Percentiles rank a stretch among this genome's conserved stretches.
phyloP scores from a whole-genome alignment of 1,140 invertebrate genomes.

The Riptortus pedestris region DNA sequence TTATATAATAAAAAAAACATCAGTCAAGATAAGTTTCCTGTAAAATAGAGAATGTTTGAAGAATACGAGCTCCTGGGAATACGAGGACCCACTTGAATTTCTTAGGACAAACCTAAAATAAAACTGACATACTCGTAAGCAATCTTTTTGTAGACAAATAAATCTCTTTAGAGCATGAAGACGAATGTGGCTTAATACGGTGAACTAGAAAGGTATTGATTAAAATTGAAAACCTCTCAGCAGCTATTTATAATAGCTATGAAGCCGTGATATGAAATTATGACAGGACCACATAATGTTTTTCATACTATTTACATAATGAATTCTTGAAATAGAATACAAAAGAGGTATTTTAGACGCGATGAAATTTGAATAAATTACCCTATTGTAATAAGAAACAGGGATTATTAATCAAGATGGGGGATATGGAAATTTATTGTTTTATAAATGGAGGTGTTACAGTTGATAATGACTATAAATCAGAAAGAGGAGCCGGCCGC shows the following conservation, averaged over 20 bases:
- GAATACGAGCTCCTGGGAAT: no score
- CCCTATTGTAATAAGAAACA: neutral
- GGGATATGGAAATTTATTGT: conserved; percentile 7
- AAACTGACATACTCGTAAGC: no score
- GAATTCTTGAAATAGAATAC: conserved; percentile 5
- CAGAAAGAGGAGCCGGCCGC: no score
- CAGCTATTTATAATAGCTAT: neutral
- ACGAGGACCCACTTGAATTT: no score
- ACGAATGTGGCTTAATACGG: no score
- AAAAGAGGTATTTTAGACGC: neutral
- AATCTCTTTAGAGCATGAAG: no score
- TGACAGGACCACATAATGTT: neutral
- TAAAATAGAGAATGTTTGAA: no score
- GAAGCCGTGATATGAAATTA: conserved; percentile 2
- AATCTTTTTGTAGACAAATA: no score
- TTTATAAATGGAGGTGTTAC: conserved; percentile 7
- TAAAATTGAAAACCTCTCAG: neutral
- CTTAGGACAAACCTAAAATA: no score
- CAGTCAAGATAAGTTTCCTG: no score
- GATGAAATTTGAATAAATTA: conserved; percentile 10
- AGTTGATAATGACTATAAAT: conserved; percentile 1
- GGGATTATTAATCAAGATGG: conserved; percentile 3
- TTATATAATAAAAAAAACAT: no score
- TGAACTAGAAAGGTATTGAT: no score
- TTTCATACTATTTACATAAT: conserved; percentile 10